A percentile compares a stretch with the other conserved stretches of the same genome.
Evolutionary conservation across 2,113 vertebrate genomes (phyloP).

Genomic region (Acrocephalus kingi): DNA sequence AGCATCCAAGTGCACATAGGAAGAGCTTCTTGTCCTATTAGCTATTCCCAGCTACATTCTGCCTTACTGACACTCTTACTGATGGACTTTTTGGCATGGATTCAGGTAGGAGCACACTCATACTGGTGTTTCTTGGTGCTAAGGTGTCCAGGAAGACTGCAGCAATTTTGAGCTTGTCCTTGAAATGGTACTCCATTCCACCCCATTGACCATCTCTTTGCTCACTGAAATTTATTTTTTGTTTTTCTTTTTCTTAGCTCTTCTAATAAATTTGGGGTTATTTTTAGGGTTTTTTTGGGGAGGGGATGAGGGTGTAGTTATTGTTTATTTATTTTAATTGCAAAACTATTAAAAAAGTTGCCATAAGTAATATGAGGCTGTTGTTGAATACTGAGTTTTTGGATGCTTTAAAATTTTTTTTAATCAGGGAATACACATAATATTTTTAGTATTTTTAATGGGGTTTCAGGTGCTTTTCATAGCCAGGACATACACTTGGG

Average conservation of each 20-base stretch:
- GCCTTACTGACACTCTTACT: not conserved
- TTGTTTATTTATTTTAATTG: not conserved
- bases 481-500: not conserved
- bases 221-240: not conserved
- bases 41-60: not conserved
- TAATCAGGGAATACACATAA: not conserved
- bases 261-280: not conserved
- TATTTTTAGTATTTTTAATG: not conserved
- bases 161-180: not conserved
- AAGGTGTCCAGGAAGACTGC: not conserved
- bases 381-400: not conserved
- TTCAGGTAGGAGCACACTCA: not conserved
- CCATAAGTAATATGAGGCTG: not conserved
- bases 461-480: not conserved
- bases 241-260: not conserved
- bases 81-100: not conserved
- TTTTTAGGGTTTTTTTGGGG: not conserved
- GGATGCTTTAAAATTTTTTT: not conserved
- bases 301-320: accelerated
- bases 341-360: not conserved
- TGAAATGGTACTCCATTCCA: not conserved
- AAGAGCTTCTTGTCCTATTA: not conserved
- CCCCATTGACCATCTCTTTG: not conserved
- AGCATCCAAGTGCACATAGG: not conserved
- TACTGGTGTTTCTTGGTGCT: not conserved